These are phyloP conservation scores for Vidua macroura DNA, from an alignment of 2,113 vertebrate genomes.

Conservation along the genomic window DNA sequence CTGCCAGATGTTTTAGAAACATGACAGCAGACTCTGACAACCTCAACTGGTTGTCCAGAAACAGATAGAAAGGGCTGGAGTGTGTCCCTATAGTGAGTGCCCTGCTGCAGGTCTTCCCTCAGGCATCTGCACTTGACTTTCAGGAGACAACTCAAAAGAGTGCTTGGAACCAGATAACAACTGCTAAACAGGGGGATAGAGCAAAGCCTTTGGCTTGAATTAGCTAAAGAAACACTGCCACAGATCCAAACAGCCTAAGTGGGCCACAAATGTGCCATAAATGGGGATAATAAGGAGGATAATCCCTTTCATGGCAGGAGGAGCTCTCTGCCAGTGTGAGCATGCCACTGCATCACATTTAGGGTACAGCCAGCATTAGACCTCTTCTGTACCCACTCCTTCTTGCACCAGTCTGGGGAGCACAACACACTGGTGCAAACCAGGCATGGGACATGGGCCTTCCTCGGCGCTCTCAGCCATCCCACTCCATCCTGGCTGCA, in stretches of 20 bases:
- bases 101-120: not conserved
- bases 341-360: not conserved
- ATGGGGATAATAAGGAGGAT: not conserved
- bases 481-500: fast-evolving
- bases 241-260: not conserved
- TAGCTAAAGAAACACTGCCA: not conserved
- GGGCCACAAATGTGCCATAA: not conserved
- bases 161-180: not conserved
- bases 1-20: not conserved
- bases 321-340: not conserved
- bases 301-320: not conserved
- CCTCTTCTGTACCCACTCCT: not conserved
- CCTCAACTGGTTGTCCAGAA: not conserved
- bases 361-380: not conserved
- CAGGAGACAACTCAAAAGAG: fast-evolving
- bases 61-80: not conserved
- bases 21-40: not conserved
- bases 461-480: not conserved
- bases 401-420: not conserved
- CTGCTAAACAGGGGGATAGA: fast-evolving
- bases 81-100: fast-evolving
- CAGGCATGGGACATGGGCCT: not conserved
- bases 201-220: not conserved
- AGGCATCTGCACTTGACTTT: not conserved
- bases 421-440: fast-evolving